Evolutionary conservation across 2,113 vertebrate species (phyloP).

Genomic region (Fregata magnificens): DNA sequence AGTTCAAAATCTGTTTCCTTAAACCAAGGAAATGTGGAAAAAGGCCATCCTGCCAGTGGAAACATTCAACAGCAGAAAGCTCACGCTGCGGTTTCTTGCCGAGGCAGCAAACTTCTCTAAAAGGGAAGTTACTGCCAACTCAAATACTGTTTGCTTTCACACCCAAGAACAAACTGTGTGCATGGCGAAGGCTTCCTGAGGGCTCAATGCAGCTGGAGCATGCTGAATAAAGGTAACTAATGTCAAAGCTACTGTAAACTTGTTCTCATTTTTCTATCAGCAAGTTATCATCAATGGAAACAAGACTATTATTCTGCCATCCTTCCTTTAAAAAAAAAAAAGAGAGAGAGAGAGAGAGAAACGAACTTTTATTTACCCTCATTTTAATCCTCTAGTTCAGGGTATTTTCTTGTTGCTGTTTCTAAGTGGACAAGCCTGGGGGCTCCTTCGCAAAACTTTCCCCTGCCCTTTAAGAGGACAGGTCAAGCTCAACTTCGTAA

Average conservation of each 20-base stretch:
- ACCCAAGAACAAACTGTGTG: conserved; percentile 87
- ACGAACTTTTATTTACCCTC: not conserved
- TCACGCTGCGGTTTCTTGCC: conserved; percentile 90
- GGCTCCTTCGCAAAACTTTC: conserved; percentile 4
- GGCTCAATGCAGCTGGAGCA: conserved; percentile 91
- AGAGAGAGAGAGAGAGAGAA: not conserved
- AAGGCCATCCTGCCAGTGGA: conserved; percentile 90
- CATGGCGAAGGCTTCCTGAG: conserved; percentile 89
- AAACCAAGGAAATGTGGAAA: conserved; percentile 94
- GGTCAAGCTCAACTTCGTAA: conserved; percentile 23
- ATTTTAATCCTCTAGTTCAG: not conserved
- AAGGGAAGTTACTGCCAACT: conserved; percentile 89
- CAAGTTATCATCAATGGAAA: conserved; percentile 83
- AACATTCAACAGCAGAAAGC: conserved; percentile 81
- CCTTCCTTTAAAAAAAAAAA: not conserved
- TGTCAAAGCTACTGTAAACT: conserved; percentile 94
- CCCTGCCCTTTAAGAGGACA: not conserved
- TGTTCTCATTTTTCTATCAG: conserved; percentile 79
- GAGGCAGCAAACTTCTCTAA: conserved; percentile 93
- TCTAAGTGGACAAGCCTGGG: not conserved
- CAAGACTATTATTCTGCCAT: conserved; percentile 62
- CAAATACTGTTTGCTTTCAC: conserved; percentile 91
- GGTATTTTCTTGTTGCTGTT: not conserved
- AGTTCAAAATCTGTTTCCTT: conserved; percentile 97
- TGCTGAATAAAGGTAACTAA: conserved; percentile 89